These are phyloP conservation scores for Leptarthrus brevirostris DNA, from an alignment of 2,888 invertebrate genomes.

Conservation along the genomic window DNA sequence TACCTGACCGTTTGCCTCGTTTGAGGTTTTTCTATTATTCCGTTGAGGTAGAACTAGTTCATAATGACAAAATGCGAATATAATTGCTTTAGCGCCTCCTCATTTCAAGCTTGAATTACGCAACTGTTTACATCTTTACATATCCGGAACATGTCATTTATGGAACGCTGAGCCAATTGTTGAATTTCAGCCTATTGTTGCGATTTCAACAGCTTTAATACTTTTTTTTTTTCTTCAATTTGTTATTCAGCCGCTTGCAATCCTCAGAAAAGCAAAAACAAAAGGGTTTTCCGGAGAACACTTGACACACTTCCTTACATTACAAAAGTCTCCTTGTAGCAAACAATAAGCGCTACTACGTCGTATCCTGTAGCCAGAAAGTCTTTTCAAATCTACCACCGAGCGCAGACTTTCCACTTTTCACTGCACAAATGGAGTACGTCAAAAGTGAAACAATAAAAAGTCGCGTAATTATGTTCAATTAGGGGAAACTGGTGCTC, in stretches of 20 bases:
- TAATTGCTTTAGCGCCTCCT: background rate
- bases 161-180: conserved; percentile 38
- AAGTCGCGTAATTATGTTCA: conserved; percentile 43
- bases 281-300: conserved; percentile 43
- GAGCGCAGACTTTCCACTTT: conserved; percentile 29
- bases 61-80: too few species aligned
- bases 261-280: conserved; percentile 29
- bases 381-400: conserved; percentile 26
- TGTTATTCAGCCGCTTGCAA: conserved; percentile 3
- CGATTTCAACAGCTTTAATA: conserved; percentile 17
- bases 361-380: conserved; percentile 32
- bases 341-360: conserved; percentile 47
- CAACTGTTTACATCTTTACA: conserved; percentile 28
- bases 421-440: conserved; percentile 28
- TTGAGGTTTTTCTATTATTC: too few species aligned
- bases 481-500: conserved; percentile 40
- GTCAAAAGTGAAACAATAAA: conserved; percentile 35
- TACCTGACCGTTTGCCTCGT: too few species aligned
- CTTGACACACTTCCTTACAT: conserved; percentile 53
- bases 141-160: conserved; percentile 24
- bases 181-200: conserved; percentile 31
- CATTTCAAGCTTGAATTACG: conserved; percentile 2
- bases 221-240: conserved; percentile 37
- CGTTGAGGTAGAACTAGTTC: too few species aligned
- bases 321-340: conserved; percentile 41